phyloP scores from a whole-genome alignment of 2,113 vertebrate species.

The Symphodus melops region DNA sequence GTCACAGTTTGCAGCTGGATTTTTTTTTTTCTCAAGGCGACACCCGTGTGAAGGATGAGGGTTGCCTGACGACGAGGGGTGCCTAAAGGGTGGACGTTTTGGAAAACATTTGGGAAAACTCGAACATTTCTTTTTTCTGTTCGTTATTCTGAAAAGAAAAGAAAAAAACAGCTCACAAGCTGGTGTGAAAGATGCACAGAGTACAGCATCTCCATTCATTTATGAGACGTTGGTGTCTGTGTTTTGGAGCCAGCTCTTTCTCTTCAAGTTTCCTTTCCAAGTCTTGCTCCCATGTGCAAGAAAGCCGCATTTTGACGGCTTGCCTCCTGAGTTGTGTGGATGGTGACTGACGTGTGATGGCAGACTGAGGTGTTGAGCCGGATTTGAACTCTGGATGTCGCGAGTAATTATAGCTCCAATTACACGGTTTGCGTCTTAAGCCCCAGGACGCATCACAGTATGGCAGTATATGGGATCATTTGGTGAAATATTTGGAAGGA shows the following conservation, averaged over 20 bases:
- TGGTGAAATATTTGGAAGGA: slow-evolving; percentile 19
- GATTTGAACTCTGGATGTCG: slow-evolving; percentile 59
- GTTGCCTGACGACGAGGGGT: not conserved
- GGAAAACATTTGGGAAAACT: not conserved
- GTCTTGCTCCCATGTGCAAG: slow-evolving; percentile 9
- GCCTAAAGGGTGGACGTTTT: slow-evolving; percentile 23
- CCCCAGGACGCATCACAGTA: slow-evolving; percentile 25
- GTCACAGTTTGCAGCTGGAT: slow-evolving; percentile 45
- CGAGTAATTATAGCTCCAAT: slow-evolving; percentile 53
- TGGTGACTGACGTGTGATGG: slow-evolving; percentile 52
- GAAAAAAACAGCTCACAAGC: not conserved
- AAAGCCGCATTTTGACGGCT: not conserved
- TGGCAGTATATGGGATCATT: slow-evolving; percentile 23
- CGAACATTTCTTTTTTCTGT: not conserved
- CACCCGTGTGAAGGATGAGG: slow-evolving; percentile 42
- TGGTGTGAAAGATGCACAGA: not conserved
- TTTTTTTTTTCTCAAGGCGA: not conserved
- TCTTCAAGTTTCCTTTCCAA: slow-evolving; percentile 32
- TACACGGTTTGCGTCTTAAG: slow-evolving; percentile 50
- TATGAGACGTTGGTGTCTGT: slow-evolving; percentile 31
- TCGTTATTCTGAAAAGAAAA: not conserved
- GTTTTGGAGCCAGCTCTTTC: slow-evolving; percentile 12
- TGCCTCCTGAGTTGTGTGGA: slow-evolving; percentile 37
- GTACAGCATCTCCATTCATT: not conserved
- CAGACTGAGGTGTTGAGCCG: slow-evolving; percentile 53